phyloP scores from a whole-genome alignment of 2,888 invertebrate genomes.

The Cerastis leucographa region DNA sequence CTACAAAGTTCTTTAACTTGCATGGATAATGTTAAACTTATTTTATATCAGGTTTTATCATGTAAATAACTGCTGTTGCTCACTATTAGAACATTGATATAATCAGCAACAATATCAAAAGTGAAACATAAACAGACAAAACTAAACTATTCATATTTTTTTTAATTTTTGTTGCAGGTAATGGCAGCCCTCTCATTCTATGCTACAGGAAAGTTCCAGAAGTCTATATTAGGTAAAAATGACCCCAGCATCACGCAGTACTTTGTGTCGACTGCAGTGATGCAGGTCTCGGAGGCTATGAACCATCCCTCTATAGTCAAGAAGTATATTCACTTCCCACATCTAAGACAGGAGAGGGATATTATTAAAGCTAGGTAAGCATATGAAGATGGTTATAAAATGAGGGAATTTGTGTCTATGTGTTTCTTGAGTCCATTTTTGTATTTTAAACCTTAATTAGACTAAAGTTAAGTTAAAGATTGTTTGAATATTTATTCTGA shows the following conservation, averaged over 20 bases:
- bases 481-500: not conserved
- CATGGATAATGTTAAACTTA: not conserved
- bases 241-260: constrained; percentile 85
- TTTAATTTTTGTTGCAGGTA: constrained; percentile 72
- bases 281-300: constrained; percentile 85
- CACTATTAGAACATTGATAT: not conserved
- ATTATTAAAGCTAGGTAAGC: constrained; percentile 76
- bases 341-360: constrained; percentile 84
- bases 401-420: not conserved
- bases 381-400: too few relatives aligned
- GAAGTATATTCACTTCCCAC: constrained; percentile 87
- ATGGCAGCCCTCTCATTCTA: constrained; percentile 85
- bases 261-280: constrained; percentile 83
- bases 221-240: constrained; percentile 81
- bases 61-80: not conserved
- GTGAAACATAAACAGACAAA: too few relatives aligned
- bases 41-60: not conserved
- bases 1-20: not conserved
- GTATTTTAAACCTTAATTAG: not conserved
- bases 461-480: not conserved
- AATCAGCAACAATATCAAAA: not conserved
- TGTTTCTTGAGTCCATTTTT: not conserved
- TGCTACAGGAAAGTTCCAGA: constrained; percentile 86
- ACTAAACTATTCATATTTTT: not conserved
- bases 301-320: constrained; percentile 84